phyloP scores from a whole-genome alignment of 1,140 invertebrate species.

The Ridgeia piscesae region DNA sequence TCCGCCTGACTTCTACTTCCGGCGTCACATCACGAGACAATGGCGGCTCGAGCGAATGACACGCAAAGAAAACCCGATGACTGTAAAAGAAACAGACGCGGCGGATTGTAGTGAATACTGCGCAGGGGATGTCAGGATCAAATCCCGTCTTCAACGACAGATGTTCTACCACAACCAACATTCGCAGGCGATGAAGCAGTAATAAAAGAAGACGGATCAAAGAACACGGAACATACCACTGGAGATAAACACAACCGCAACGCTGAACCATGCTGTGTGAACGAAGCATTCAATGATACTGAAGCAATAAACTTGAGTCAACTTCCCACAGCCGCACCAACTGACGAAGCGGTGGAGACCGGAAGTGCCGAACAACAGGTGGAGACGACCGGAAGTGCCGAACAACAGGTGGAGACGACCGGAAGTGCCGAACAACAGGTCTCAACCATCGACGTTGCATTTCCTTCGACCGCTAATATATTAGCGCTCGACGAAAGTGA shows the following conservation, averaged over 20 bases:
- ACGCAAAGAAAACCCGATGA: background rate
- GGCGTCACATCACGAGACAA: background rate
- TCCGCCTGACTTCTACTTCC: slow-evolving; percentile 57
- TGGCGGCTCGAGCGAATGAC: background rate
- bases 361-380: background rate
- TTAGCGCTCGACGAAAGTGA: background rate
- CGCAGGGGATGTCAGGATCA: background rate
- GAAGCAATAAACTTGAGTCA: background rate
- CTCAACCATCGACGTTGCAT: background rate
- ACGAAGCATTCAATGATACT: background rate
- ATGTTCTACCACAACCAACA: background rate
- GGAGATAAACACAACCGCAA: background rate
- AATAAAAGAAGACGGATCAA: background rate
- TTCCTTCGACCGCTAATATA: background rate
- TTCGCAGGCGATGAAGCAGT: background rate
- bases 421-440: background rate
- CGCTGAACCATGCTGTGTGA: background rate
- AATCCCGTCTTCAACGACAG: background rate
- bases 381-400: no score
- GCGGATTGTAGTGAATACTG: background rate
- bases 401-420: background rate
- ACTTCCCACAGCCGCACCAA: background rate
- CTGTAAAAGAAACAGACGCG: background rate
- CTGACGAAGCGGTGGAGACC: background rate
- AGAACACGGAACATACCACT: background rate